Conservation (phyloP, 1,140 invertebrate species). For the Chrysoperla carnea region DNA sequence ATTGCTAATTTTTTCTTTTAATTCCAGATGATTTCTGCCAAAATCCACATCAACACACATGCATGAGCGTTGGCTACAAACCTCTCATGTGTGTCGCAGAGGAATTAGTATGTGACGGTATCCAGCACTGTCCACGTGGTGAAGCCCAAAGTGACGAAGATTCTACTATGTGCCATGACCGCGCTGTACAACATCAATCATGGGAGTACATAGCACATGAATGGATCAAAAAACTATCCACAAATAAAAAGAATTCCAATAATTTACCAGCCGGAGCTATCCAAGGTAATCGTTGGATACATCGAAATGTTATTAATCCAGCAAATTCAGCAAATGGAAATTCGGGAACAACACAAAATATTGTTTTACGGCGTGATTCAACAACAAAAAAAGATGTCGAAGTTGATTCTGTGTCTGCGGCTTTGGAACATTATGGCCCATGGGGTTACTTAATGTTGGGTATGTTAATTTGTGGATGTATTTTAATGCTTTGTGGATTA, state of each 20-base stretch:
- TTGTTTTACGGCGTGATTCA: constrained; percentile 7
- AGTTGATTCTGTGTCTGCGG: constrained; percentile 21
- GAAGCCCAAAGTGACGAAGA: constrained; percentile 29
- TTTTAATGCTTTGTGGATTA: constrained; percentile 40
- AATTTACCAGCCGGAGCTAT: constrained; percentile 6
- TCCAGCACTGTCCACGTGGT: constrained; percentile 36
- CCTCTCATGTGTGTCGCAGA: constrained; percentile 35
- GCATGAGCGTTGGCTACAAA: constrained; percentile 18
- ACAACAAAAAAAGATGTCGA: constrained; percentile 5
- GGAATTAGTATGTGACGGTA: constrained; percentile 37
- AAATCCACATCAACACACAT: constrained; percentile 12
- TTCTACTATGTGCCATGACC: constrained; percentile 15
- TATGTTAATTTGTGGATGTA: constrained; percentile 39
- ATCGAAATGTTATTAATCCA: constrained; percentile 3
- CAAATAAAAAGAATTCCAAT: constrained; percentile 2
- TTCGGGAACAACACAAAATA: constrained; percentile 3
- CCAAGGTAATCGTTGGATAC: constrained; percentile 4
- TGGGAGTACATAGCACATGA: constrained; percentile 10
- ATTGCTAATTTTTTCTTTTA: neutral
- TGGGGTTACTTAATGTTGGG: constrained; percentile 45
- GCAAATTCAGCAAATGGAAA: constrained; percentile 2
- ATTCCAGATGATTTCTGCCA: constrained; percentile 12
- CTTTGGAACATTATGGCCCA: constrained; percentile 38
- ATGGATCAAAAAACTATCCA: constrained; percentile 9
- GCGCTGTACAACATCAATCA: constrained; percentile 5